These are phyloP conservation scores for Sitta carolinensis DNA, from an alignment of 2,797 vertebrate genomes.

Conservation along the genomic window DNA sequence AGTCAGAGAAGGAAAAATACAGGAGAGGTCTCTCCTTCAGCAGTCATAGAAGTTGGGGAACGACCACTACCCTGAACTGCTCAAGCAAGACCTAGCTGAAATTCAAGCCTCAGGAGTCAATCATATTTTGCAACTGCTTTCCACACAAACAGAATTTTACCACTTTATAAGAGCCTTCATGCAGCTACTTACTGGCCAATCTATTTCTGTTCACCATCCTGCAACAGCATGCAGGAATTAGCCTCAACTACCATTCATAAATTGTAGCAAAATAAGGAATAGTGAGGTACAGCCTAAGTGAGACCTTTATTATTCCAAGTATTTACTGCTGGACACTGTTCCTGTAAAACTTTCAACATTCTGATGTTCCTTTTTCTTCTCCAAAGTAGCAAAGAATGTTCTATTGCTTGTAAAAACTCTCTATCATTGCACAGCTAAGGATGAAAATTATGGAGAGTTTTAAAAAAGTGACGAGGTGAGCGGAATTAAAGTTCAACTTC, in stretches of 20 bases:
- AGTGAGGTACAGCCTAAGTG: neutral
- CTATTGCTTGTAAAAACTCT: neutral
- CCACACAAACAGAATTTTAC: neutral
- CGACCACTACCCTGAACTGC: neutral
- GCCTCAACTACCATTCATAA: neutral
- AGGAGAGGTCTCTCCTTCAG: neutral
- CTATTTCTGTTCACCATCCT: neutral
- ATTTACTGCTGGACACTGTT: neutral
- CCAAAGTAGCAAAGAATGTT: slow-evolving; percentile 17
- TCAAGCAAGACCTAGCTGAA: neutral
- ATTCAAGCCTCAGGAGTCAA: neutral
- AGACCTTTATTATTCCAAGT: neutral
- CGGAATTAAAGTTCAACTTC: slow-evolving; percentile 68
- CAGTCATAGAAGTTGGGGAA: neutral
- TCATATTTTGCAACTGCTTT: neutral
- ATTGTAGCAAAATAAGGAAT: neutral
- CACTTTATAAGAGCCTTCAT: neutral
- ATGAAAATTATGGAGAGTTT: slow-evolving; percentile 56
- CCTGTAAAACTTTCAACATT: neutral
- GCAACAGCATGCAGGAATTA: neutral
- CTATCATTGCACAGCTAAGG: neutral
- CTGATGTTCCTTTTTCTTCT: neutral
- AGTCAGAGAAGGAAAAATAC: neutral
- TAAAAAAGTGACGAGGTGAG: slow-evolving; percentile 56
- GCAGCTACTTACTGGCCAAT: neutral